phyloP scores from a whole-genome alignment of 2,113 vertebrate genomes.

The Sturnira hondurensis region DNA sequence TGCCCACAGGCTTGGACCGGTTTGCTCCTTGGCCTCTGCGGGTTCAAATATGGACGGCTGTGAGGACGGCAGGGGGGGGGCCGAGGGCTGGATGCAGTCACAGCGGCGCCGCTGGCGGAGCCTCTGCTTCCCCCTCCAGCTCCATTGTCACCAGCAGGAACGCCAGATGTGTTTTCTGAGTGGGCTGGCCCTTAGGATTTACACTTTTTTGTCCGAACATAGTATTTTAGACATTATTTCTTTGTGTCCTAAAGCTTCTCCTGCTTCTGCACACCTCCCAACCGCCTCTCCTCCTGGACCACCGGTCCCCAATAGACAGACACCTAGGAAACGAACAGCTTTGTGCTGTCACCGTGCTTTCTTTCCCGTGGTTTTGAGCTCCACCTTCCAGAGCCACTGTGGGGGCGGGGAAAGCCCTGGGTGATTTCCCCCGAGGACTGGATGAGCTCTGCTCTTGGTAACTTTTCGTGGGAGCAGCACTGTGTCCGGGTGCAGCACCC shows the following conservation, averaged over 20 bases:
- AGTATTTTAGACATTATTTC: neutral
- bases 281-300: neutral
- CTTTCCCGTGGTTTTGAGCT: neutral
- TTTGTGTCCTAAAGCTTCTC: neutral
- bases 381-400: neutral
- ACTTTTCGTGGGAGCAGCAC: accelerated
- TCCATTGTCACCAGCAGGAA: neutral
- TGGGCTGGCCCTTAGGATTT: neutral
- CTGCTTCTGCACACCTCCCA: neutral
- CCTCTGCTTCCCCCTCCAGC: neutral
- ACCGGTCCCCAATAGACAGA: neutral
- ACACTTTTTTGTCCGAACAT: neutral
- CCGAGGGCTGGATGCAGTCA: accelerated
- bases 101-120: accelerated
- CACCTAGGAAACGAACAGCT: neutral
- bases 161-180: neutral
- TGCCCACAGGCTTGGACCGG: neutral
- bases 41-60: accelerated
- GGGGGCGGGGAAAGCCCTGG: neutral
- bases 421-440: too few species aligned
- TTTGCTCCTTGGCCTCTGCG: neutral
- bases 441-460: neutral
- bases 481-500: neutral
- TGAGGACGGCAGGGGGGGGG: too few species aligned
- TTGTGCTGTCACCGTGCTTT: neutral